Evolutionary conservation across 2,113 vertebrate species (phyloP).

Genomic region (Phylloscopus trochiloides): DNA sequence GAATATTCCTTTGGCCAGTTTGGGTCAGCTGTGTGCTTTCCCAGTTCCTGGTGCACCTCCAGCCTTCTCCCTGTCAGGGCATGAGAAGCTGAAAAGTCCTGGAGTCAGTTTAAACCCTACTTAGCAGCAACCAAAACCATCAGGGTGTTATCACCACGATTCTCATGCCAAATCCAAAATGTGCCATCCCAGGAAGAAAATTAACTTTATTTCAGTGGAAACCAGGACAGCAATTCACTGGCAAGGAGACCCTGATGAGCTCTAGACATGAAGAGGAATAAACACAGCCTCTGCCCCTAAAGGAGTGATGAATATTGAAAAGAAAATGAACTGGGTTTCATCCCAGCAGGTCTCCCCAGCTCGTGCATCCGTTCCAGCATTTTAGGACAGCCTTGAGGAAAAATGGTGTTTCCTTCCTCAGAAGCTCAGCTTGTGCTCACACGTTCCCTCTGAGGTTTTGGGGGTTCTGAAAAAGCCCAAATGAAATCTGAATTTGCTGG

Average conservation of each 20-base stretch:
- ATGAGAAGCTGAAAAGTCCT: not conserved
- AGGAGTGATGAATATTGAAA: not conserved
- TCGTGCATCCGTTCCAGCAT: not conserved
- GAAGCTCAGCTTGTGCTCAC: not conserved
- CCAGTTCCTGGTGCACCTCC: not conserved
- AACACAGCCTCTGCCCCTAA: not conserved
- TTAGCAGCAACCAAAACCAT: not conserved
- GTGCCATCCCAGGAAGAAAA: not conserved
- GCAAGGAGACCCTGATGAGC: not conserved
- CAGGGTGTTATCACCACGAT: not conserved
- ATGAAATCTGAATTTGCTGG: not conserved
- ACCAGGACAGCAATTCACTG: not conserved
- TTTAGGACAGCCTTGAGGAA: not conserved
- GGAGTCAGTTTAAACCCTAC: not conserved
- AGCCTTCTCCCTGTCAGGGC: not conserved
- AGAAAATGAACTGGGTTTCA: not conserved
- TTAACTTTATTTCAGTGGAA: not conserved
- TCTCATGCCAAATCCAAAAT: not conserved
- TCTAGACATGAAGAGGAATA: not conserved
- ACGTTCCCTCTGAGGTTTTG: not conserved
- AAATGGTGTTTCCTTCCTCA: accelerated
- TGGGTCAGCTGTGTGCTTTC: not conserved
- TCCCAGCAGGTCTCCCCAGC: not conserved
- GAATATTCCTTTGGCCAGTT: no score
- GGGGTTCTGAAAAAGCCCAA: not conserved